A percentile compares a stretch with the other conserved stretches of the same genome.
Conservation (phyloP, 2,797 vertebrate species). For the Cyclura pinguis region DNA sequence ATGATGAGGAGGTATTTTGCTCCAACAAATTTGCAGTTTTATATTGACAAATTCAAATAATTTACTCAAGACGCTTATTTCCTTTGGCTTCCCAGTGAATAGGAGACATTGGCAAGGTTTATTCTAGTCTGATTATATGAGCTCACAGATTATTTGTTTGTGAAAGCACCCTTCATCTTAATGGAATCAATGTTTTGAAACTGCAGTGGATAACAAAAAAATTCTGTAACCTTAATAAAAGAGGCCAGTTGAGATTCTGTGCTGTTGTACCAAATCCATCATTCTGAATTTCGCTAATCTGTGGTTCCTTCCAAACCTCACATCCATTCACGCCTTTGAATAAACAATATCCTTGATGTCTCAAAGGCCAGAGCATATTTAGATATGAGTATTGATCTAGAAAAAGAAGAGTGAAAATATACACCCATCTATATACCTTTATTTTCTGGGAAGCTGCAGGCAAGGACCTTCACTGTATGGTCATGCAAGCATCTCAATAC, state of each 20-base stretch:
- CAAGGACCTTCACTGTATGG: neutral
- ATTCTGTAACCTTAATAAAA: conserved; percentile 41
- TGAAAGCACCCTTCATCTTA: conserved; percentile 40
- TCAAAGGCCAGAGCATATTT: conserved; percentile 28
- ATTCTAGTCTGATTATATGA: conserved; percentile 8
- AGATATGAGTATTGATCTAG: conserved; percentile 24
- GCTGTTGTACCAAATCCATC: conserved; percentile 10
- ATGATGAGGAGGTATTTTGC: neutral
- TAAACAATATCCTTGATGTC: conserved; percentile 23
- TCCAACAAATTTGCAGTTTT: neutral
- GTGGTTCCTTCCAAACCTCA: conserved; percentile 41
- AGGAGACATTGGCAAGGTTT: conserved; percentile 31
- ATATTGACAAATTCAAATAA: conserved; percentile 8
- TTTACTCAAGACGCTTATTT: neutral
- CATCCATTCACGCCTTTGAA: conserved; percentile 37
- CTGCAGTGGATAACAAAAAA: conserved; percentile 41
- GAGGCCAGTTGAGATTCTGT: conserved; percentile 23
- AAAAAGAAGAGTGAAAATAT: conserved; percentile 35
- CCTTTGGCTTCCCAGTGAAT: neutral
- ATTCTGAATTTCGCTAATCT: conserved; percentile 23
- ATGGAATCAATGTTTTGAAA: conserved; percentile 32
- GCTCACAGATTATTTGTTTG: conserved; percentile 22
- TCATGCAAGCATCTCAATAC: conserved; percentile 4
- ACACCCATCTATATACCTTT: conserved; percentile 14
- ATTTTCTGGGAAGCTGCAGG: conserved; percentile 47